Base-by-base conservation (phyloP, 30 jellyfish, hydroid and myxozoan species). In the Catostylus mosaicus region DNA sequence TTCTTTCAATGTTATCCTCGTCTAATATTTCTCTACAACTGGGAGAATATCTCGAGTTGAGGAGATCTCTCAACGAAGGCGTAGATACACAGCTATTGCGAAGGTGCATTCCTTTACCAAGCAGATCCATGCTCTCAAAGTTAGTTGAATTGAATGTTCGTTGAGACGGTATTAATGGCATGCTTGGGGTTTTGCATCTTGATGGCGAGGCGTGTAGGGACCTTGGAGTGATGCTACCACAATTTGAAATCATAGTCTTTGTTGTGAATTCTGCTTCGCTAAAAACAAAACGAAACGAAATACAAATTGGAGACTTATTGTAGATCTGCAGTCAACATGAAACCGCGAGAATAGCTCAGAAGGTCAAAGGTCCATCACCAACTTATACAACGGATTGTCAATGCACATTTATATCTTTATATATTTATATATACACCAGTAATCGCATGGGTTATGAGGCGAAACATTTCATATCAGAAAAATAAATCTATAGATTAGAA, bases 131-230 rank as follows among this genome's bases (percentile, higher is more conserved):
- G 30, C 66, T 18, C 20, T 82, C 92, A 9, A 75, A 18, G 35
- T 26, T 72, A 56, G 29, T 60, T 45, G 66, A 30, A 43, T 67
- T 75, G 38, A 23, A n/a, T 18, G 77, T 36, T 62, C 71, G 85
- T 1, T 26, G 80, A 31, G n/a, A 47, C 30, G 92, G 80, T 6
- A 82, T 82, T 29, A 59, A 82, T 18, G 92, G 86, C 92, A 82
- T 82, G 80, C 86, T 82, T 24, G 92, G 92, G 2, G 65, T 82
- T 56, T 46, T 82, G 52, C 45, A 23, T 18, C 73, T 46, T 40
- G 59, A 72, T 20, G 80, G 86, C 29, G 86, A 68, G 26, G 23
- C 32, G 50, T 30, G 20, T 45, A 47, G 38, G 0, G 77, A 10
- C 9, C 34, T 71, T 30, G 79, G 16, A 0, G 59, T 29, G 3